A percentile compares a stretch with the other conserved stretches of the same genome.
phyloP scores from a whole-genome alignment of 1,140 invertebrate species.

The Bactericera cockerelli region DNA sequence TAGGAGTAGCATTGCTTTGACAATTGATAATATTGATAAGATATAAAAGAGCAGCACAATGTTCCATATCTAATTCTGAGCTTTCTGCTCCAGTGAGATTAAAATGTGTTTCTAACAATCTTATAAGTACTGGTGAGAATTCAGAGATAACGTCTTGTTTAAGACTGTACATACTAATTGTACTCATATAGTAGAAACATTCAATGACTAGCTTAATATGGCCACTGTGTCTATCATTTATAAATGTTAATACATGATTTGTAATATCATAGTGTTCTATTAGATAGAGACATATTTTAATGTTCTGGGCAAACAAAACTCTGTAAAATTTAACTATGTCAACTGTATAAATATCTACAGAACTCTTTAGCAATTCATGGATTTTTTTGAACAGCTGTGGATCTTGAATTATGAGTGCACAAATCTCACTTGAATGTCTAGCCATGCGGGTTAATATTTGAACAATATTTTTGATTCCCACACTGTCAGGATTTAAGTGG shows the following conservation, averaged over 20 bases:
- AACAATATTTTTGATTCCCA: slow-evolving; percentile 45
- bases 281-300: neutral
- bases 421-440: slow-evolving; percentile 42
- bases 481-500: slow-evolving; percentile 36
- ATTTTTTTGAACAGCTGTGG: neutral
- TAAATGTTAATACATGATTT: neutral
- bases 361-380: neutral
- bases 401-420: neutral
- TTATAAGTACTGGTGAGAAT: slow-evolving; percentile 27
- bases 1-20: slow-evolving; percentile 19
- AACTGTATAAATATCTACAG: neutral
- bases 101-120: slow-evolving; percentile 24
- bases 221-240: neutral
- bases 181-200: neutral
- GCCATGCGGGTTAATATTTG: slow-evolving; percentile 52
- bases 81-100: slow-evolving; percentile 16
- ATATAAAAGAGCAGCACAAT: slow-evolving; percentile 25
- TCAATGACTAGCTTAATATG: slow-evolving; percentile 6
- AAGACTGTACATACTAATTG: neutral
- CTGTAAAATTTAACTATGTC: slow-evolving; percentile 4
- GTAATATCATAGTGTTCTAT: neutral
- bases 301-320: neutral
- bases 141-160: slow-evolving; percentile 11
- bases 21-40: slow-evolving; percentile 23
- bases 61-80: slow-evolving; percentile 22